Base-by-base conservation (phyloP, 2,113 vertebrate species). In the Rhegmatorhina hoffmannsi region DNA sequence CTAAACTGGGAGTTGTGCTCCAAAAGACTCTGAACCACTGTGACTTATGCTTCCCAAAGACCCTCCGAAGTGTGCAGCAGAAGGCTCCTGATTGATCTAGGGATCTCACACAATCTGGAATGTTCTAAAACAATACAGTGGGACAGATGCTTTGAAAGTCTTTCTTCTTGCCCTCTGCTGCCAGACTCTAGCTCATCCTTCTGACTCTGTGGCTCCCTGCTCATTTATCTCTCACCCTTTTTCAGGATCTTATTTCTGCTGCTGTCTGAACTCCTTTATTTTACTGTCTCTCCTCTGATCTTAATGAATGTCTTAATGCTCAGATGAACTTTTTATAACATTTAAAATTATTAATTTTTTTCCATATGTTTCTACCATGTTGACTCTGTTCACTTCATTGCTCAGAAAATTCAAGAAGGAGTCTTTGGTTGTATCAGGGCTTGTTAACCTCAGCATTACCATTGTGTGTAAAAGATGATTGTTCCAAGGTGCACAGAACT, bases 301-400 rank as follows among this genome's bases (percentile, higher is more conserved):
- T 55, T 33, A 59, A 19, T 17, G 9, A 84, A 63, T 0, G 4
- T 36, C 28, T 84, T 28, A 72, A 6, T n/a, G 25, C 84, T 63
- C 58, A 76, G 21, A 73, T 43, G 28, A 87, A 68, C 14, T 36
- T 83, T 67, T 50, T 68, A 46, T 68, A 80, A 28, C 11, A 64
- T 60, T 81, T 43, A 10, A 68, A 89, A 46, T 59, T 0, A 72
- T 36, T 59, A 13, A 3, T 24, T 68, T 40, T 83, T 73, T 64
- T 6, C 24, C 0, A 0, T 29, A 11, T 33, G 2, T 86, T 76
- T 63, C 81, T 91, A 12, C 19, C 38, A 46, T 40, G 2, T 46
- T 84, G 28, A 43, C 7, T 9, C 13, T 77, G 49, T n/a, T 69
- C 4, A 28, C 70, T 78, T 74, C 19, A 43, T 55, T 0, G 0